Conservation (phyloP, 2,113 vertebrate species). For the Prietella phreatophila region DNA sequence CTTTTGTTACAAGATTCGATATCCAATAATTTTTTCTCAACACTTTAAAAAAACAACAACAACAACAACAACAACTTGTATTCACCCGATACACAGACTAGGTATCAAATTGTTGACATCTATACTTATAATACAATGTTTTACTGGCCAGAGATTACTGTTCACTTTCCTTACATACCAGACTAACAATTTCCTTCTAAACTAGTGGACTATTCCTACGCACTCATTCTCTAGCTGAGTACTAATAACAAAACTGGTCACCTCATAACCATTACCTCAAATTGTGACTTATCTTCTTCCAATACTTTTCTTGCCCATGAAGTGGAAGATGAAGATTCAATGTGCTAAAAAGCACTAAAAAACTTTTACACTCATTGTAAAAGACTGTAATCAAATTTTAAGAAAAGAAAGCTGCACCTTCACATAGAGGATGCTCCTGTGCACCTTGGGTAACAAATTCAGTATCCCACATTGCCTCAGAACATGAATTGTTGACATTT, state of each 20-base stretch:
- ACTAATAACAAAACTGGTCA: not conserved
- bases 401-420: not conserved
- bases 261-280: not conserved
- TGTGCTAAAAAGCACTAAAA: not conserved
- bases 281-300: not conserved
- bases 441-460: not conserved
- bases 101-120: not conserved
- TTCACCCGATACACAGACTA: not conserved
- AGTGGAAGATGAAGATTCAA: not conserved
- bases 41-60: too few species aligned
- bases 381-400: not conserved
- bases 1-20: not conserved
- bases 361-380: not conserved
- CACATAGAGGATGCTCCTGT: not conserved
- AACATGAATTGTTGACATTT: not conserved
- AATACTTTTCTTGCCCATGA: not conserved
- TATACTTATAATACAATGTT: not conserved
- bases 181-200: not conserved
- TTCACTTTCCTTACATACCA: not conserved
- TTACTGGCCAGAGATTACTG: not conserved
- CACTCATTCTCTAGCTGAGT: not conserved
- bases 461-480: not conserved
- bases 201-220: not conserved
- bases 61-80: too few species aligned
- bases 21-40: too few species aligned